These are phyloP conservation scores for Helobdella robusta DNA, from an alignment of 2,888 invertebrate genomes.

Conservation along the genomic window DNA sequence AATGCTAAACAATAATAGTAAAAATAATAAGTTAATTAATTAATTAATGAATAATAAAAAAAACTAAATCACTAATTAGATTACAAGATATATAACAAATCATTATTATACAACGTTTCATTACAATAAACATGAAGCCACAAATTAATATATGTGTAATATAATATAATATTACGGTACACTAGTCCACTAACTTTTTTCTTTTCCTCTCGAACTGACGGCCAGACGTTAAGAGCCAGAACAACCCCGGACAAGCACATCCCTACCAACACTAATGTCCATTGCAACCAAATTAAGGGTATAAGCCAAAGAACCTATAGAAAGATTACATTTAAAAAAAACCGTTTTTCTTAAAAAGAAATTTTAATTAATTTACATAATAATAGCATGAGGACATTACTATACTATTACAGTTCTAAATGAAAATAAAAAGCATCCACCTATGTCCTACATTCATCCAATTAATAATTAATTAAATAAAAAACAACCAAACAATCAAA, in stretches of 20 bases:
- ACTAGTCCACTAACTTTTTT: conserved; percentile 41
- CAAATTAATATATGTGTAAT: background rate
- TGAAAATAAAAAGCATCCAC: no score
- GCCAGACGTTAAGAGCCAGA: conserved; percentile 69
- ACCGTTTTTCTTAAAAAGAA: no score
- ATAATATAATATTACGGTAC: background rate
- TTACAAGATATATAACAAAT: background rate
- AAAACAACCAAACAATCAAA: background rate
- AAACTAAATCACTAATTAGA: background rate
- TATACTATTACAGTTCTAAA: no score
- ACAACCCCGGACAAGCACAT: conserved; percentile 76
- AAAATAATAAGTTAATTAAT: background rate
- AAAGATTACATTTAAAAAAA: no score
- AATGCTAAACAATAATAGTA: background rate
- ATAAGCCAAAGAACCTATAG: conserved; percentile 72
- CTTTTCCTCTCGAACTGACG: conserved; percentile 57
- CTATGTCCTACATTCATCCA: no score
- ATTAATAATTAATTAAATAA: background rate
- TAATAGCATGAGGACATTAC: no score
- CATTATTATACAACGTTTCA: background rate
- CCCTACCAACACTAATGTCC: conserved; percentile 72
- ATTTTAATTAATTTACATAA: no score
- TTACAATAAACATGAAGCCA: background rate
- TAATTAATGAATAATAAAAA: background rate
- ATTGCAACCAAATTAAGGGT: conserved; percentile 66